Base-by-base conservation (phyloP, 1,140 invertebrate genomes). In the Gonioctena quinquepunctata region DNA sequence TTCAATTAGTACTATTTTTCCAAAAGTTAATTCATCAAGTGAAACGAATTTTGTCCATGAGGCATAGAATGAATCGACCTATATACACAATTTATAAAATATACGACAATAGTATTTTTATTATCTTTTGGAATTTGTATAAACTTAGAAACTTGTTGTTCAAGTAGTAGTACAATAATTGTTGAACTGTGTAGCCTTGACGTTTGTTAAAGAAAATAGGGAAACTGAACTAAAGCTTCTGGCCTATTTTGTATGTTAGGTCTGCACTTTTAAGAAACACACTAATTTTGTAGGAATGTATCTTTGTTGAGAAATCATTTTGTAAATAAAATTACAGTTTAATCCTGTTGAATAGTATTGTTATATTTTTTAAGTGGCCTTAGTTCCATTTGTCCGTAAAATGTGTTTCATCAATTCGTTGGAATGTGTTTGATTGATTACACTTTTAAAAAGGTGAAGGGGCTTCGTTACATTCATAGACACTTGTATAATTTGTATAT, bases 101-200 rank as follows among this genome's bases (percentile, higher is more conserved):
- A 71, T 78, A 76, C 72, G 78, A 79, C 78, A 79, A 79, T 80
- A 80, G 78, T 73, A 77, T 78, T 80, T 80, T 78, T 77, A 77
- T 78, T 71, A 74, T 71, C 67, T 72, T 78, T 72, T 74, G 69
- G 71, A 71, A 77, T 74, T 74, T 72, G 73, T 79, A 78, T 77
- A 68, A 75, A 73, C 27, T 42, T 73, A 69, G 74, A 72, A 66
- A 77, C 68, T 60, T 74, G 72, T 78, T 78, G 69, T 73, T 75
- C 71, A 74, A 76, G 76, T 76, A 72, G 74, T 71, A 75, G 74
- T 75, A 75, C 72, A 78, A 78, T 76, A 76, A 78, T 78, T 78
- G 76, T 78, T 78, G 72, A 68, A 62, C 23, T 22, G 50, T 69
- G 71, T 77, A 77, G 76, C 70, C 71, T 74, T 72, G 68, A 69